phyloP scores from a whole-genome alignment of 2,888 invertebrate genomes.

The Marronus borbonicus region DNA sequence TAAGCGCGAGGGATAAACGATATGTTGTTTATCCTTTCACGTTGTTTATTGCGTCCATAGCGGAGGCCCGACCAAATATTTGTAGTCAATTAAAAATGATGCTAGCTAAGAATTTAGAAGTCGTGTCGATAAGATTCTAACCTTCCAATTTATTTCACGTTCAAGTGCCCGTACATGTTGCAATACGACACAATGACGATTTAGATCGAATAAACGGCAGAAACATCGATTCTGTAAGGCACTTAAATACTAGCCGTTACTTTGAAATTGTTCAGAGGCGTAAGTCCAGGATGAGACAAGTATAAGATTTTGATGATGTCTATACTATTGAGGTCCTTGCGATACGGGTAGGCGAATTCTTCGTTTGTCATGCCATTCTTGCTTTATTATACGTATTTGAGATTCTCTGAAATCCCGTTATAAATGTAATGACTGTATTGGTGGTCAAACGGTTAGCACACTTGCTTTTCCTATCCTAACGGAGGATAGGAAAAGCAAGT shows the following conservation, averaged over 20 bases:
- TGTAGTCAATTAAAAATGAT: conserved; percentile 43
- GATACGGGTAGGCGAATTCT: too few species aligned
- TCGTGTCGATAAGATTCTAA: conserved; percentile 43
- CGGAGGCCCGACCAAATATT: conserved; percentile 37
- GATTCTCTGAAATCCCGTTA: too few species aligned
- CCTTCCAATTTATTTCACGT: conserved; percentile 47
- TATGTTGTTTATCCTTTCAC: conserved; percentile 29
- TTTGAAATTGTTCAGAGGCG: not conserved
- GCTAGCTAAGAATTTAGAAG: conserved; percentile 42
- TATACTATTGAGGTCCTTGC: too few species aligned
- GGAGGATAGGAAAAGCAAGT: too few species aligned
- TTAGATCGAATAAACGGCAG: conserved; percentile 30
- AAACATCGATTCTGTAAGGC: conserved; percentile 13
- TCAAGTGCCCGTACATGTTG: conserved; percentile 23
- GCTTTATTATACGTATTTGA: too few species aligned
- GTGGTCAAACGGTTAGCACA: too few species aligned
- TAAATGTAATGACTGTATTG: too few species aligned
- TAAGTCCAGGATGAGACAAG: too few species aligned
- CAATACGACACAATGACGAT: conserved; percentile 30
- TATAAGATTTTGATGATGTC: too few species aligned
- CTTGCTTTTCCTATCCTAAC: too few species aligned
- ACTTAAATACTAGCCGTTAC: conserved; percentile 11
- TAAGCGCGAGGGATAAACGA: conserved; percentile 24
- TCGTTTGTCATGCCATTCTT: too few species aligned
- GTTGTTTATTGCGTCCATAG: conserved; percentile 35